Conservation (phyloP, 2,797 vertebrate genomes). For the Odontamblyopus rebecca region DNA sequence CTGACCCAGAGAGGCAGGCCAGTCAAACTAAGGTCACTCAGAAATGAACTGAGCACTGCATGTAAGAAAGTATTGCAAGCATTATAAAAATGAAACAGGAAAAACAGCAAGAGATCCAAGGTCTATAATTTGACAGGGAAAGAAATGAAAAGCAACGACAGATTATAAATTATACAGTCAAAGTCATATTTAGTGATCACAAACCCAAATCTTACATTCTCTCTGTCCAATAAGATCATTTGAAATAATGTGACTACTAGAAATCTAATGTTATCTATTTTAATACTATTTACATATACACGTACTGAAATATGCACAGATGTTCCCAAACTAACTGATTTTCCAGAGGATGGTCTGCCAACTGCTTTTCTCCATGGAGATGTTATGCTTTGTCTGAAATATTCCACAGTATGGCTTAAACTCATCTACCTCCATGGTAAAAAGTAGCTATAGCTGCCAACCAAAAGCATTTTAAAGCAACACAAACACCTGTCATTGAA, state of each 20-base stretch:
- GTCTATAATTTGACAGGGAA: not conserved
- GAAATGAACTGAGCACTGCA: not conserved
- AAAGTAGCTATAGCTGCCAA: not conserved
- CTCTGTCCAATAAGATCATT: not conserved
- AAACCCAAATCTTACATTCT: not conserved
- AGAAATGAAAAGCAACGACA: not conserved
- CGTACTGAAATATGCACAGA: too few species aligned
- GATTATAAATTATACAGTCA: not conserved
- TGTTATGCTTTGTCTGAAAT: not conserved
- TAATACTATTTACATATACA: too few species aligned
- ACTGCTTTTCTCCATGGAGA: not conserved
- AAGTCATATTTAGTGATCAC: not conserved
- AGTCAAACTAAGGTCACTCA: slow-evolving; percentile 53
- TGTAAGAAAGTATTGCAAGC: not conserved
- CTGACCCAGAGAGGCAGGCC: slow-evolving; percentile 35
- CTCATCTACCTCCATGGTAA: not conserved
- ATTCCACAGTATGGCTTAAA: not conserved
- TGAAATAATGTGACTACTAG: not conserved
- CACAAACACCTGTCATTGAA: not conserved
- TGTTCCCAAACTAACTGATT: too few species aligned
- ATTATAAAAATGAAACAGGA: not conserved
- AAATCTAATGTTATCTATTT: too few species aligned
- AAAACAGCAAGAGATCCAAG: not conserved
- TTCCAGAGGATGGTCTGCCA: not conserved
- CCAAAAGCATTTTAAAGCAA: not conserved